A percentile compares a stretch with the other conserved stretches of the same genome.
Conservation (phyloP, 1,140 invertebrate species). For the Gonioctena quinquepunctata region DNA sequence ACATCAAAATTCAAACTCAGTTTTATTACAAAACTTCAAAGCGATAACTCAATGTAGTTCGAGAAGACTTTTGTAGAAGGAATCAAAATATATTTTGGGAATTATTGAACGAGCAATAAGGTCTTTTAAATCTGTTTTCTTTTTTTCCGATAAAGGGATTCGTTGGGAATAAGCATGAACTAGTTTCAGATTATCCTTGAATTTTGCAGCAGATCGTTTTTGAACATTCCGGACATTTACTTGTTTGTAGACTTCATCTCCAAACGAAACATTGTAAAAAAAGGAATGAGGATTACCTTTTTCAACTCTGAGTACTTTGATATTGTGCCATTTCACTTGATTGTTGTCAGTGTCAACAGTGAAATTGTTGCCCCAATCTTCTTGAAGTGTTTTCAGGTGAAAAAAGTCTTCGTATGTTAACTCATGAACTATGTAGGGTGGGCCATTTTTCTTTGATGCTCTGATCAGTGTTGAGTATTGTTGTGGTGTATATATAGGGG, state of each 20-base stretch:
- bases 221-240: not conserved
- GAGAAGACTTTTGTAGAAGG: too few species aligned
- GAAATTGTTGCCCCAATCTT: not conserved
- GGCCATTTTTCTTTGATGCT: constrained; percentile 41
- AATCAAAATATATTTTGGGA: not conserved
- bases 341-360: not conserved
- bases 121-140: not conserved
- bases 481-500: constrained; percentile 25
- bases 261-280: not conserved
- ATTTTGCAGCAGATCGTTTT: not conserved
- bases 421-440: constrained; percentile 29
- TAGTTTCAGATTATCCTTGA: not conserved
- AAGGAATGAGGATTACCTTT: not conserved
- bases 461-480: constrained; percentile 32
- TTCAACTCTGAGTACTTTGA: constrained; percentile 8
- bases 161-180: not conserved
- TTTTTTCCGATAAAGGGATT: not conserved
- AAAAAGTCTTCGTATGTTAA: constrained; percentile 1
- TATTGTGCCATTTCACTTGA: not conserved
- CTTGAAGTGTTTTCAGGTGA: not conserved
- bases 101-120: not conserved
- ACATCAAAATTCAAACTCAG: too few species aligned
- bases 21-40: too few species aligned
- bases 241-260: not conserved
- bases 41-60: too few species aligned